Evolutionary conservation across 2,888 invertebrate genomes (phyloP).

Genomic region (Galerucella calmariensis): DNA sequence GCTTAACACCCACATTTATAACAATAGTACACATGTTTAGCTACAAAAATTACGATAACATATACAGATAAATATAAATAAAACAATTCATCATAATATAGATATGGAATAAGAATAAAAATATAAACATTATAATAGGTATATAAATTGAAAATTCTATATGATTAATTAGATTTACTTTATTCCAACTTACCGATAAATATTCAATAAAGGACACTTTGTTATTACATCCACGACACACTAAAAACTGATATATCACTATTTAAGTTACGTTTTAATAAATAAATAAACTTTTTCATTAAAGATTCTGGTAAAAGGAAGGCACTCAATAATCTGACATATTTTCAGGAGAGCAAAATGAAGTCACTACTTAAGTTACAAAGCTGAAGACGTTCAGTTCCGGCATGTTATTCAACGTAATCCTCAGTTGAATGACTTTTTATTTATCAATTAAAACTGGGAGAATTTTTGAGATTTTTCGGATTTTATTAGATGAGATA

Average conservation of each 20-base stretch:
- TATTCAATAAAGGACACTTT: neutral
- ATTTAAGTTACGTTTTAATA: neutral
- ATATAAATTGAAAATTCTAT: neutral
- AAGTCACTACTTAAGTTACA: neutral
- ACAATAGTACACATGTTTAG: too few species aligned
- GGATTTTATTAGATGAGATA: neutral
- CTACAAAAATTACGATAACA: neutral
- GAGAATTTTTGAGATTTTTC: neutral
- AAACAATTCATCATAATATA: neutral
- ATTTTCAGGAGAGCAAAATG: slow-evolving; percentile 10
- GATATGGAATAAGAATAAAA: neutral
- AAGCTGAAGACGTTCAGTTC: neutral
- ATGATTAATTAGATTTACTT: neutral
- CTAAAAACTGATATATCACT: neutral
- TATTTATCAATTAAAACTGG: neutral
- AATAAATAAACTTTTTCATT: slow-evolving; percentile 11
- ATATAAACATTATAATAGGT: neutral
- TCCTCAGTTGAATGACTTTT: neutral
- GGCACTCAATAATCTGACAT: slow-evolving; percentile 18
- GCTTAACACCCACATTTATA: neutral
- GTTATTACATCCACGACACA: neutral
- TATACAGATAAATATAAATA: neutral
- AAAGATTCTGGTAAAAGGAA: slow-evolving; percentile 12
- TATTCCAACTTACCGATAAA: neutral
- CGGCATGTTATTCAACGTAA: neutral